A percentile compares a stretch with the other conserved stretches of the same genome.
Evolutionary conservation across 2,797 vertebrate genomes (phyloP).

Genomic region (Paramormyrops hopkinsi): DNA sequence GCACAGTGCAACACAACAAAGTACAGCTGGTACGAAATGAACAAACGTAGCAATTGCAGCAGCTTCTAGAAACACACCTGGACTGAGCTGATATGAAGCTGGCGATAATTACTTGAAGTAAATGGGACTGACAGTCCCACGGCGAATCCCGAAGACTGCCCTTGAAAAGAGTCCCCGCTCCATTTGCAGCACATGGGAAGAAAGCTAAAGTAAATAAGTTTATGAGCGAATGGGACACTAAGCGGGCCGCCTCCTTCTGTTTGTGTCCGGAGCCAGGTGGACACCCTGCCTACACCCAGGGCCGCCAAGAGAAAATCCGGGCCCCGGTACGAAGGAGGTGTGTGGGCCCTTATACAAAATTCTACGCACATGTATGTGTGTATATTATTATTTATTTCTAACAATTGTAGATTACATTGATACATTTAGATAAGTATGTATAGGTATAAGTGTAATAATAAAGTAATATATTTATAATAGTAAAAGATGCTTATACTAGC

Average conservation of each 20-base stretch:
- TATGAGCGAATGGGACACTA: not conserved
- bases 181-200: not conserved
- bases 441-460: too few relatives aligned
- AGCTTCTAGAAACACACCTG: not conserved
- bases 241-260: conserved; percentile 4
- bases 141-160: not conserved
- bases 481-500: too few relatives aligned
- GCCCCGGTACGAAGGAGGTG: too few relatives aligned
- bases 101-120: not conserved
- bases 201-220: not conserved
- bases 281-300: too few relatives aligned
- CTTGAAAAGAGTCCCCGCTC: not conserved
- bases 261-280: conserved; percentile 34
- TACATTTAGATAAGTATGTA: too few relatives aligned
- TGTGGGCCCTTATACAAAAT: too few relatives aligned
- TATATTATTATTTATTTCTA: too few relatives aligned
- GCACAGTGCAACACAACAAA: not conserved
- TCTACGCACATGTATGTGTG: too few relatives aligned
- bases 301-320: too few relatives aligned
- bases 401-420: too few relatives aligned
- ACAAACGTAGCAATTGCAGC: not conserved
- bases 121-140: not conserved
- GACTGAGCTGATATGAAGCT: not conserved
- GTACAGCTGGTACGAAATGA: not conserved
- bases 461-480: too few relatives aligned